Evolutionary conservation across 1,140 invertebrate species (phyloP).

Genomic region (Atta colombica): DNA sequence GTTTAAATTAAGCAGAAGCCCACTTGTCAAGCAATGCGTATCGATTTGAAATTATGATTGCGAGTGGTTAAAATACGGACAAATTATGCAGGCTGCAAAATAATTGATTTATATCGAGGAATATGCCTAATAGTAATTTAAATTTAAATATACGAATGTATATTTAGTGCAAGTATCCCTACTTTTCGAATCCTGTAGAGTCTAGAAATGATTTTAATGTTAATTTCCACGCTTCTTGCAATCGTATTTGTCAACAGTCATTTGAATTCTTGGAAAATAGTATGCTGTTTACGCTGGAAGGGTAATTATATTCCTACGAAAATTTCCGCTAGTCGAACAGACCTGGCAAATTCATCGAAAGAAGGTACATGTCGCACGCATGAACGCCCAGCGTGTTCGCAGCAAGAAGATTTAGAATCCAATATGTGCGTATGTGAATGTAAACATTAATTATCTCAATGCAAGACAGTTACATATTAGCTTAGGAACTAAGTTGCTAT

Average conservation of each 20-base stretch:
- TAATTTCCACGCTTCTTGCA: constrained; percentile 40
- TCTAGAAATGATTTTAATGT: constrained; percentile 54
- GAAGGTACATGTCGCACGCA: constrained; percentile 52
- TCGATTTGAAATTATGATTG: constrained; percentile 58
- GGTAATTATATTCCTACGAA: constrained; percentile 51
- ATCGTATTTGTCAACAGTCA: constrained; percentile 42
- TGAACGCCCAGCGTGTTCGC: constrained; percentile 57
- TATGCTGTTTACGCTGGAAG: constrained; percentile 14
- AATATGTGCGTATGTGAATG: constrained; percentile 49
- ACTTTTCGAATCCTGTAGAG: neutral
- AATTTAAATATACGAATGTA: constrained; percentile 25
- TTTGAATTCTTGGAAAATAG: constrained; percentile 48
- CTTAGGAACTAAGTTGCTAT: constrained; percentile 70
- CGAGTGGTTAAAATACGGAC: constrained; percentile 15
- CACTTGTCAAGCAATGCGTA: constrained; percentile 72
- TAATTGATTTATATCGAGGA: constrained; percentile 15
- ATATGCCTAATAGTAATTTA: constrained; percentile 4
- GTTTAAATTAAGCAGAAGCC: constrained; percentile 83
- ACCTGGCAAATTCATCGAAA: constrained; percentile 56
- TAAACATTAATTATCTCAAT: constrained; percentile 67
- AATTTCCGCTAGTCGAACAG: constrained; percentile 40
- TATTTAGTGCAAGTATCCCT: neutral
- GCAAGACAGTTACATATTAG: constrained; percentile 69
- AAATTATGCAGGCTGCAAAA: constrained; percentile 7
- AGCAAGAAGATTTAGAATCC: constrained; percentile 52